Base-by-base conservation (phyloP, 2,797 vertebrate genomes). In the Rachycentron canadum region DNA sequence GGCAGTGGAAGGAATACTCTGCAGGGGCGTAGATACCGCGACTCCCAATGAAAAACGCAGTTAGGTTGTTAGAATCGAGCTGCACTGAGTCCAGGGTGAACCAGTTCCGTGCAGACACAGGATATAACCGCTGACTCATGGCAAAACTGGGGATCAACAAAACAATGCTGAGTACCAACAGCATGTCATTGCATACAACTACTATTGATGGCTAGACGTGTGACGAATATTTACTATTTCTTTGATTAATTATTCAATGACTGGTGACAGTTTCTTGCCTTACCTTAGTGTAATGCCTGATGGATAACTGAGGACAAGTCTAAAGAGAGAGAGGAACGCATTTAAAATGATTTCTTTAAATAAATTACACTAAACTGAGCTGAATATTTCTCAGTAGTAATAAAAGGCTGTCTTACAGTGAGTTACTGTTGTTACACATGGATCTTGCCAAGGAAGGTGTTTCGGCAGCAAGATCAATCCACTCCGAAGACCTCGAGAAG, bases 1-100 rank as follows among this genome's bases (percentile, higher is more conserved):
- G 86, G 64, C 97, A 98, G 87, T 91, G 96, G 89, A 92, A 98
- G 50, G 97, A 97, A 76, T 97, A 97, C 85, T 95, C 95, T 3
- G 89, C 94, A 1, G 97, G 97, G 34, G 95, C 92, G 0, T 94
- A 95, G 84, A 97, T 90, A 72, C 79, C 74, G 0, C 89, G 88
- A 10, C 88, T 94, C 23, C 90, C 95, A 0, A 82, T 86, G 88
- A 95, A 98, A 38, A 84, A 30, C 0, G 30, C 76, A 0, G 43
- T 70, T 1, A 0, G 0, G 8, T 65, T 70, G 0, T 79, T 75
- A 13, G 43, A 81, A 38, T 81, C 86, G 45, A 97, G 87, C 81
- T 92, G 83, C 21, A 97, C 93, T 0, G 57, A 75, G 77, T 96
- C 94, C 90, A 98, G 80, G 12, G 88, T 92, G 74, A 92, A 95